Percentiles rank a stretch among this genome's conserved stretches.
phyloP scores from a whole-genome alignment of 2,888 invertebrate species.

The Hyppa rectilinea region DNA sequence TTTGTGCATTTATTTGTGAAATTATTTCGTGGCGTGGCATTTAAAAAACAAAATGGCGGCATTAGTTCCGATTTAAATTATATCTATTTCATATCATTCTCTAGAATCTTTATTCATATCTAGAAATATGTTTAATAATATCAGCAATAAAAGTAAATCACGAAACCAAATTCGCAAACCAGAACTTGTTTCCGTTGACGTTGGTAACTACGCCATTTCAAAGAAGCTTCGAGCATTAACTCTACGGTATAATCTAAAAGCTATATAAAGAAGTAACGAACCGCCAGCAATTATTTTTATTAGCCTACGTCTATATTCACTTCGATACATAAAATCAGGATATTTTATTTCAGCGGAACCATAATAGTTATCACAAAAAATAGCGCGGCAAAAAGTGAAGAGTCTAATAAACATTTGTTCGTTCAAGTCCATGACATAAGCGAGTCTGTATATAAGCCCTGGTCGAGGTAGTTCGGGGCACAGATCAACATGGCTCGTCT shows the following conservation, averaged over 20 bases:
- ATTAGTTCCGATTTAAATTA: background rate
- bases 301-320: background rate
- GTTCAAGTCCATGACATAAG: slow-evolving; percentile 79
- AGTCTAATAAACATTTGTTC: slow-evolving; percentile 75
- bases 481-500: slow-evolving; percentile 79
- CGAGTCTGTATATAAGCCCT: slow-evolving; percentile 77
- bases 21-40: background rate
- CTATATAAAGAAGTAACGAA: background rate
- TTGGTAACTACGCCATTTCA: no score
- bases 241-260: slow-evolving; percentile 5
- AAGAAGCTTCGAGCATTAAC: background rate
- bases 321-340: slow-evolving; percentile 29
- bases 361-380: slow-evolving; percentile 69
- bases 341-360: slow-evolving; percentile 62
- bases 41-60: background rate
- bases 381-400: slow-evolving; percentile 76
- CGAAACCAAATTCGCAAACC: background rate
- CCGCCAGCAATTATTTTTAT: slow-evolving; percentile 26
- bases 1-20: no score
- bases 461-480: slow-evolving; percentile 68
- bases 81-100: no score
- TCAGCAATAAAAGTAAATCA: background rate
- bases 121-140: no score
- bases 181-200: background rate
- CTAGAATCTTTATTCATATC: no score